Conservation (phyloP, 2,113 vertebrate genomes). For the Glaucidium brasilianum region DNA sequence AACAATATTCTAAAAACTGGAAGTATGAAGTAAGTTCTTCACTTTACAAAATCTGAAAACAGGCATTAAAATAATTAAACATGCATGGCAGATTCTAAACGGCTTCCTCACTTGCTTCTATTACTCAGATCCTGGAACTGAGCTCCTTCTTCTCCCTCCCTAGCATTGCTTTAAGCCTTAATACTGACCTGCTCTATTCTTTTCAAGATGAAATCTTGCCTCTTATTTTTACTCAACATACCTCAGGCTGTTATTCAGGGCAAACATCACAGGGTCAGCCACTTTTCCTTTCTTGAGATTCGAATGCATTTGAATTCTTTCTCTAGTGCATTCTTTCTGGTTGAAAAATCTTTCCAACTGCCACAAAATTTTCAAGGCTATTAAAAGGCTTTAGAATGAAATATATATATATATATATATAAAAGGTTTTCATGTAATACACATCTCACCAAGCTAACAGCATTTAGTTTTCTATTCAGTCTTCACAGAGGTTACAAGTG, state of each 20-base stretch:
- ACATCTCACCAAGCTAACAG: neutral
- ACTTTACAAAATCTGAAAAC: neutral
- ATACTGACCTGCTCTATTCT: neutral
- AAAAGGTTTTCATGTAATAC: neutral
- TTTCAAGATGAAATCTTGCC: neutral
- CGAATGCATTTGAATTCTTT: neutral
- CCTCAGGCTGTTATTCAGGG: neutral
- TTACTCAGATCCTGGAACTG: neutral
- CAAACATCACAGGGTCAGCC: neutral
- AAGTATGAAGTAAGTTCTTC: neutral
- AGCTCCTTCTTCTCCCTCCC: neutral
- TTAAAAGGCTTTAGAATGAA: neutral
- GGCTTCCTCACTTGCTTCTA: neutral
- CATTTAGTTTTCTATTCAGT: neutral
- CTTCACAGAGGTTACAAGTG: neutral
- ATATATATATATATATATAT: neutral
- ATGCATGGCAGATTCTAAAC: neutral
- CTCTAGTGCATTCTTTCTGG: neutral
- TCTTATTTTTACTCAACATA: neutral
- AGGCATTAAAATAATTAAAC: neutral
- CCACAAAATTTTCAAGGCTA: neutral
- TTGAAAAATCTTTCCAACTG: neutral
- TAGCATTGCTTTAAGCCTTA: neutral
- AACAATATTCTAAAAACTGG: neutral
- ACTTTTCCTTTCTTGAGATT: neutral